These are phyloP conservation scores for Mesochorus sp. DNA, from an alignment of 2,888 invertebrate genomes.

Conservation along the genomic window DNA sequence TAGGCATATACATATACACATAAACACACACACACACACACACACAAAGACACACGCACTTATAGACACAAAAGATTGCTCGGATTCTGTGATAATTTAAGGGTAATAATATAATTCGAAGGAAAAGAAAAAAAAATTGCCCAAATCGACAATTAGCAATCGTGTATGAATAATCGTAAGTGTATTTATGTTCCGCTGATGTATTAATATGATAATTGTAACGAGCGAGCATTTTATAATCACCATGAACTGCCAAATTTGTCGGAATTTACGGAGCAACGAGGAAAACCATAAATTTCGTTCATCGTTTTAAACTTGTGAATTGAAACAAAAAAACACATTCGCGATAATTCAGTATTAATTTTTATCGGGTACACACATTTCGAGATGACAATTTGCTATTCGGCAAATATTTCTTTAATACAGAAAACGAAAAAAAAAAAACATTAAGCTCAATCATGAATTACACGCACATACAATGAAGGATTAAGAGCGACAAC, in stretches of 20 bases:
- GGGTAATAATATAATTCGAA: slow-evolving; percentile 17
- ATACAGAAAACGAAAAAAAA: neutral
- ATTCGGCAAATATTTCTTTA: neutral
- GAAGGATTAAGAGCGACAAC: slow-evolving; percentile 42
- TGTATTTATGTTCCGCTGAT: slow-evolving; percentile 32
- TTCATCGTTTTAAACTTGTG: neutral
- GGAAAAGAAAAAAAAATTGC: slow-evolving; percentile 3
- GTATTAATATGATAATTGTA: slow-evolving; percentile 3
- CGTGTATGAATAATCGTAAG: slow-evolving; percentile 38
- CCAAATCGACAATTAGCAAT: slow-evolving; percentile 33
- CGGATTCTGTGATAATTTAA: slow-evolving; percentile 53
- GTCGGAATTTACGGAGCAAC: slow-evolving; percentile 26
- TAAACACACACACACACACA: neutral
- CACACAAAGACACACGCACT: neutral
- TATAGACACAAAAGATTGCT: slow-evolving; percentile 18
- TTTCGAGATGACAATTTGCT: neutral
- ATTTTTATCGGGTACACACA: slow-evolving; percentile 16
- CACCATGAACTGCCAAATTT: slow-evolving; percentile 53
- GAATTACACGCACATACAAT: slow-evolving; percentile 1
- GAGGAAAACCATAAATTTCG: neutral
- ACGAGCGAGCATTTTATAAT: slow-evolving; percentile 43
- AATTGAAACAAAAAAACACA: neutral
- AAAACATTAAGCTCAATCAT: slow-evolving; percentile 23
- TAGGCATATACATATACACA: neutral
- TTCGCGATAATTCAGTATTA: slow-evolving; percentile 27